phyloP scores from a whole-genome alignment of 2,888 invertebrate species.

The Trichopria drosophilae region DNA sequence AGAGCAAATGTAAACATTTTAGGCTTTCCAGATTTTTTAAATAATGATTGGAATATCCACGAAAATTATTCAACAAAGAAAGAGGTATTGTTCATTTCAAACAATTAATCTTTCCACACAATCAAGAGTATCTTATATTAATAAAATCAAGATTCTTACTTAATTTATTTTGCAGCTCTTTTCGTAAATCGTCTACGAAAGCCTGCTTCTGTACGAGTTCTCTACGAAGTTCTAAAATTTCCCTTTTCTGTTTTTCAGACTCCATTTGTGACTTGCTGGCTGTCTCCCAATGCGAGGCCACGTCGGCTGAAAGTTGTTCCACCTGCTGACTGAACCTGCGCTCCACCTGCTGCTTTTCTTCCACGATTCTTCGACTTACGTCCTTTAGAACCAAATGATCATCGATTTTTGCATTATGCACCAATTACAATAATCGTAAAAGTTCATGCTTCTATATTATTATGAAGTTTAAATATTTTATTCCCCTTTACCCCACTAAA shows the following conservation, averaged over 20 bases:
- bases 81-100: too few species aligned
- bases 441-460: too few species aligned
- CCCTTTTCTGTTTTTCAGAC: slow-evolving; percentile 76
- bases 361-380: slow-evolving; percentile 69
- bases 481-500: too few species aligned
- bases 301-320: slow-evolving; percentile 78
- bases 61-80: too few species aligned
- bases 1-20: too few species aligned
- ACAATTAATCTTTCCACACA: not conserved
- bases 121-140: too few species aligned
- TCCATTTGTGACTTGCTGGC: slow-evolving; percentile 73
- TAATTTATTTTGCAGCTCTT: slow-evolving; percentile 77
- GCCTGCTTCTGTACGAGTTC: slow-evolving; percentile 76
- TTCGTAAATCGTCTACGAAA: slow-evolving; percentile 76
- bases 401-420: too few species aligned
- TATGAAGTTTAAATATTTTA: too few species aligned
- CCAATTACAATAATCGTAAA: too few species aligned
- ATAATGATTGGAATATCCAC: too few species aligned
- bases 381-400: slow-evolving; percentile 67
- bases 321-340: slow-evolving; percentile 72
- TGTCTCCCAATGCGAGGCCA: slow-evolving; percentile 79
- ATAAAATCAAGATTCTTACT: too few species aligned
- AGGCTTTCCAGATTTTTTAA: too few species aligned
- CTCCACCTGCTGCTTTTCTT: slow-evolving; percentile 74
- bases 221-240: slow-evolving; percentile 75